These are phyloP conservation scores for Potamarius usumacintae DNA, from an alignment of 2,113 vertebrate species.

Conservation along the genomic window DNA sequence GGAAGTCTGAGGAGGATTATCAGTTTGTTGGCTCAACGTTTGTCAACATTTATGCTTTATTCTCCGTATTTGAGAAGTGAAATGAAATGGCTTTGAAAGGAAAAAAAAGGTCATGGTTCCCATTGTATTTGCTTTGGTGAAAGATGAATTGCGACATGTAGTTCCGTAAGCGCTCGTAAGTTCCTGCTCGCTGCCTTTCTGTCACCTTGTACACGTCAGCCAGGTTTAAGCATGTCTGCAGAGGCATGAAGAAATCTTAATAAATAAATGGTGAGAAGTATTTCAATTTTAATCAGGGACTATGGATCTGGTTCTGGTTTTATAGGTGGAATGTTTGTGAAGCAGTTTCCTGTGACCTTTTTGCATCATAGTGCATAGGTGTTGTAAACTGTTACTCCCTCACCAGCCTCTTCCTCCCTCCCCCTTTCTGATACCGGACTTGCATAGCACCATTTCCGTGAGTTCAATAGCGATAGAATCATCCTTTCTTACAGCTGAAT, in stretches of 20 bases:
- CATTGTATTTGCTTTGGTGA: background rate
- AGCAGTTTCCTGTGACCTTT: background rate
- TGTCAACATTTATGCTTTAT: background rate
- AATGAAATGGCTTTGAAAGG: background rate
- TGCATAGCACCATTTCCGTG: too few relatives aligned
- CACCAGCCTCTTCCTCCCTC: too few relatives aligned
- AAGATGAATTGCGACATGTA: background rate
- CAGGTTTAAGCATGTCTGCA: background rate
- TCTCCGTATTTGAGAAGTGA: constrained; percentile 16
- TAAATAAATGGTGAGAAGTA: background rate
- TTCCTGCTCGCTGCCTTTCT: background rate
- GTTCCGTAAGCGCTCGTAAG: background rate
- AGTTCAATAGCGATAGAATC: too few relatives aligned
- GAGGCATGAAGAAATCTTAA: background rate
- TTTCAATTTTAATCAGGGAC: background rate
- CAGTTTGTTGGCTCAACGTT: background rate
- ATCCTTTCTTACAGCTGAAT: too few relatives aligned
- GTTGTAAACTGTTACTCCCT: too few relatives aligned
- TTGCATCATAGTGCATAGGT: background rate
- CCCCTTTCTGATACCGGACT: too few relatives aligned
- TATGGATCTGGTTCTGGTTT: background rate
- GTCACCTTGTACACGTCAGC: background rate
- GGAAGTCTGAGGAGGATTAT: constrained; percentile 8
- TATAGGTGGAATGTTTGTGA: background rate
- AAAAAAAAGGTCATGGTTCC: background rate